These are phyloP conservation scores for Hiodon tergisus DNA, from an alignment of 2,113 vertebrate genomes.

Conservation along the genomic window DNA sequence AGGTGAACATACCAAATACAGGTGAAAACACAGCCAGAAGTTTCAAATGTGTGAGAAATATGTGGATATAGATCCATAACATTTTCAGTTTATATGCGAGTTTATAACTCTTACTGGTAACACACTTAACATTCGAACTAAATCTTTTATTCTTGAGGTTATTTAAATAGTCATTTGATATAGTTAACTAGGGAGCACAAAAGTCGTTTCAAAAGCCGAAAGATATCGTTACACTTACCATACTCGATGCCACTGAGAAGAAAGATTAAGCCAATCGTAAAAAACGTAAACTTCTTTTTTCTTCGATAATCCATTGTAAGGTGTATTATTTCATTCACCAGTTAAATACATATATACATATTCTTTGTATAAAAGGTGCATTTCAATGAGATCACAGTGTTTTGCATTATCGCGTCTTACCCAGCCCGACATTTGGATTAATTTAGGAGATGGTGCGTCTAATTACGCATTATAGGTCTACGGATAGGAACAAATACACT, in stretches of 20 bases:
- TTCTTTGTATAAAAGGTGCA: no score
- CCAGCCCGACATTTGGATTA: not conserved
- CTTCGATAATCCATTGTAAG: constrained; percentile 54
- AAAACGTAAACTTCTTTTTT: constrained; percentile 62
- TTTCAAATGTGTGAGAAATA: no score
- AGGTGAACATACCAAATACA: no score
- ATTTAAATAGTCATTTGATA: not conserved
- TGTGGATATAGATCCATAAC: no score
- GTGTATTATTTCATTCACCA: not conserved
- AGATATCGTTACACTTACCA: constrained; percentile 51
- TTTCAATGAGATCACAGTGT: no score
- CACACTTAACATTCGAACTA: no score
- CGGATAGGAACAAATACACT: not conserved
- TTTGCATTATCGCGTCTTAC: not conserved
- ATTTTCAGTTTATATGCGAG: no score
- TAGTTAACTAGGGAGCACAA: no score
- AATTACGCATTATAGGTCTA: not conserved
- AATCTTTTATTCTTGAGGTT: no score
- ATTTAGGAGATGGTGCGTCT: constrained; percentile 11
- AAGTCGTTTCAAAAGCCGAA: not conserved
- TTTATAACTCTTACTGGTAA: no score
- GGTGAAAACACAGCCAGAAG: no score
- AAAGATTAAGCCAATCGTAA: constrained; percentile 70
- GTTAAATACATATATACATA: not conserved
- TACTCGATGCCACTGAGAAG: constrained; percentile 73